A percentile compares a stretch with the other conserved stretches of the same genome.
These are phyloP conservation scores for Pocillopora damicornis DNA, from an alignment of 64 coral and sea anemone genomes.

Conservation along the genomic window DNA sequence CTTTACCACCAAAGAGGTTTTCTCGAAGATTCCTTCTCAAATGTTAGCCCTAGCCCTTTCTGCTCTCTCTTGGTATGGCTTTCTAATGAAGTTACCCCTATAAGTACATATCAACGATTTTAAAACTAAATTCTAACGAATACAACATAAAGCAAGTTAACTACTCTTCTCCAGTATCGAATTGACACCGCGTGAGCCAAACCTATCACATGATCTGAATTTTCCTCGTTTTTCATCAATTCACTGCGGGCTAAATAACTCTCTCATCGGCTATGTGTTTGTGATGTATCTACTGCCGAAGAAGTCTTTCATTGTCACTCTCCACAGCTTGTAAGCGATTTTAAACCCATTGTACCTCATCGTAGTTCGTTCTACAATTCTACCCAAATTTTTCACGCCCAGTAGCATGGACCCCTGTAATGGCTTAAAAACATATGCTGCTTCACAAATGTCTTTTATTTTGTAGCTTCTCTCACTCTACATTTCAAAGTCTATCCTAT, in stretches of 20 bases:
- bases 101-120: background rate
- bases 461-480: background rate
- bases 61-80: background rate
- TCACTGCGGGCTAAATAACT: background rate
- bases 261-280: background rate
- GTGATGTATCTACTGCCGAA: background rate
- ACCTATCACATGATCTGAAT: background rate
- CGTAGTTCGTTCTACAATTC: background rate
- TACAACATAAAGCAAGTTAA: background rate
- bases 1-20: background rate
- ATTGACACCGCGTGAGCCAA: background rate
- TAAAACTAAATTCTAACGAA: background rate
- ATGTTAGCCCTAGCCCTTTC: background rate
- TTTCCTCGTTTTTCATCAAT: slow-evolving; percentile 2
- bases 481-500: background rate
- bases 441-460: background rate
- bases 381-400: background rate
- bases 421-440: background rate
- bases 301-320: background rate
- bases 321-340: background rate
- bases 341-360: background rate
- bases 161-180: background rate
- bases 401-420: background rate
- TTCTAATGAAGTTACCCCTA: background rate
- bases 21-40: background rate